Percentiles rank a stretch among this genome's conserved stretches.
phyloP scores from a whole-genome alignment of 2,113 vertebrate genomes.

The Marmota monax region DNA sequence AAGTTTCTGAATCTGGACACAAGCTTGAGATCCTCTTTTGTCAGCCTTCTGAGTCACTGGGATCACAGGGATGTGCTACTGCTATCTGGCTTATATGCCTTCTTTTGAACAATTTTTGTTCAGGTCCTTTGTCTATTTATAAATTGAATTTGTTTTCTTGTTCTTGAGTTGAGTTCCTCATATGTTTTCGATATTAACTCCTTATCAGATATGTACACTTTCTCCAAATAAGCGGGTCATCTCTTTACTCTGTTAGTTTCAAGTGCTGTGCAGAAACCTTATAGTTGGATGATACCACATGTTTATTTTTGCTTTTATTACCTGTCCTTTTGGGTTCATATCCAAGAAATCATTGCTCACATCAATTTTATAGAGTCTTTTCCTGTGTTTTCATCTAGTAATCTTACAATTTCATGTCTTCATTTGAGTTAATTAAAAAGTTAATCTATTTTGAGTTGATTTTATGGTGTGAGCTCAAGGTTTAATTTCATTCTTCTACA shows the following conservation, averaged over 20 bases:
- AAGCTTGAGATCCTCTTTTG: neutral
- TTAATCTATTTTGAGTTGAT: too few relatives aligned
- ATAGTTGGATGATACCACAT: neutral
- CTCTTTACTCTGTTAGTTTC: neutral
- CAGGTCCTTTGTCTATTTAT: neutral
- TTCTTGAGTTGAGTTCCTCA: neutral
- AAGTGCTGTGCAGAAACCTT: neutral
- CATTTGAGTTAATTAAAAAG: neutral
- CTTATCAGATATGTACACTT: neutral
- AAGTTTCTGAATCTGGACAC: neutral
- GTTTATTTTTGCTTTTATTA: neutral
- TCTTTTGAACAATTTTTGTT: neutral
- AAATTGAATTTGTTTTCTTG: neutral
- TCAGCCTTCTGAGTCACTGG: neutral
- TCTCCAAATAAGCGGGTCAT: neutral
- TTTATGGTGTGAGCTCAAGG: neutral
- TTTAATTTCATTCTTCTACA: neutral
- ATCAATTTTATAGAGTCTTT: neutral
- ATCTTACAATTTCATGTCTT: neutral
- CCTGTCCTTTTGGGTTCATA: neutral
- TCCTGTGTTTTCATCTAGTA: neutral
- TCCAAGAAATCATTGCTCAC: neutral
- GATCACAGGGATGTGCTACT: neutral
- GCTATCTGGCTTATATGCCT: too few relatives aligned
- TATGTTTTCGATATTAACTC: neutral